phyloP scores from a whole-genome alignment of 2,113 vertebrate genomes.

The Nothoprocta perdicaria region DNA sequence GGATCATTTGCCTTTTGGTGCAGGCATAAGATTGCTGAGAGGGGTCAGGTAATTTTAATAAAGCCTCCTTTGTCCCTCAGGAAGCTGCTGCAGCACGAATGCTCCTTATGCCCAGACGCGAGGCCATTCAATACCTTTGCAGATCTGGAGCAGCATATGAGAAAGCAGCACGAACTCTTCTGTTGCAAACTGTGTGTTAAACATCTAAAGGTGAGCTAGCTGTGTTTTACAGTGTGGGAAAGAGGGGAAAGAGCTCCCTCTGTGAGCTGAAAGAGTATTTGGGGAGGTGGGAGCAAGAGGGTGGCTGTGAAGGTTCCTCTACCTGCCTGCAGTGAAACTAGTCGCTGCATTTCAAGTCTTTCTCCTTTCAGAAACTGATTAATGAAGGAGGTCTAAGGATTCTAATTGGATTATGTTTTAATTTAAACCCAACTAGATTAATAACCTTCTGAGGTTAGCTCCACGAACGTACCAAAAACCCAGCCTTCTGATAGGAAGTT shows the following conservation, averaged over 20 bases:
- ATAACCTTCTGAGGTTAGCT: neutral
- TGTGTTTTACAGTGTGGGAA: neutral
- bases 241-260: neutral
- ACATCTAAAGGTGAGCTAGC: slow-evolving; percentile 87
- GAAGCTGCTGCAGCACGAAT: slow-evolving; percentile 90
- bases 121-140: slow-evolving; percentile 89
- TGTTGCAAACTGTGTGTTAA: slow-evolving; percentile 95
- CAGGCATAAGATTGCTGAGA: neutral
- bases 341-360: neutral
- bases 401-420: neutral
- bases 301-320: neutral
- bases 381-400: neutral
- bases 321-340: neutral
- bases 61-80: slow-evolving; percentile 68
- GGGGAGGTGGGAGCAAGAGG: neutral
- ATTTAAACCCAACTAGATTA: neutral
- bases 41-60: neutral
- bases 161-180: slow-evolving; percentile 95
- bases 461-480: neutral
- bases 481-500: neutral
- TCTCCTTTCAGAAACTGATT: neutral
- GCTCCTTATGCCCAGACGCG: slow-evolving; percentile 84
- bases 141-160: slow-evolving; percentile 97
- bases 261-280: neutral
- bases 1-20: accelerated